A percentile compares a stretch with the other conserved stretches of the same genome.
Conservation (phyloP, 2,113 vertebrate species). For the Pao palembangensis region DNA sequence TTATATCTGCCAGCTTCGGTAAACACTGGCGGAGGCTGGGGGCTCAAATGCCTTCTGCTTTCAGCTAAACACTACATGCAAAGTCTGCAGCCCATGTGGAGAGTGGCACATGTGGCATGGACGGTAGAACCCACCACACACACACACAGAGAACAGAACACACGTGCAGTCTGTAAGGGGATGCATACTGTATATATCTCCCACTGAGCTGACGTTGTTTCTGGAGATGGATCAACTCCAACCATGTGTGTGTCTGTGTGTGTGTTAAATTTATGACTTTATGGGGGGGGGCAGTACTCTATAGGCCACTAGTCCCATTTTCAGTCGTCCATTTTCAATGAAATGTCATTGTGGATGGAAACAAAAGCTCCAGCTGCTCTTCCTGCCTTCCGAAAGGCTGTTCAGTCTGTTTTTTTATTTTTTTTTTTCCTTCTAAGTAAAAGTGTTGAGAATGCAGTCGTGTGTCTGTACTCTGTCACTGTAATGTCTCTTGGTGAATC, state of each 20-base stretch:
- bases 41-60: constrained; percentile 5
- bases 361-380: background rate
- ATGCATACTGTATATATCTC: background rate
- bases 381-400: background rate
- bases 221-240: constrained; percentile 1
- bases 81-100: background rate
- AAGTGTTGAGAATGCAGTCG: background rate
- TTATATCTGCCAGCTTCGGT: constrained; percentile 34
- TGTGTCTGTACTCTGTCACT: background rate
- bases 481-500: too few relatives aligned
- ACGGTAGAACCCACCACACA: background rate
- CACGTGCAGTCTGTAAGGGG: background rate
- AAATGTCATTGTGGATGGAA: constrained; percentile 1
- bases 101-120: constrained; percentile 8
- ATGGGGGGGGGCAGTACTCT: background rate
- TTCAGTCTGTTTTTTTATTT: background rate
- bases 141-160: background rate
- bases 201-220: background rate
- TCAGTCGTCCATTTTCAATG: background rate
- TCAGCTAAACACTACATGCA: constrained; percentile 15
- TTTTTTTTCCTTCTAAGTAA: background rate
- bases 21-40: constrained; percentile 17
- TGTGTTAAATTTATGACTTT: background rate
- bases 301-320: background rate
- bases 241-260: background rate